Percentiles rank a stretch among this genome's conserved stretches.
Evolutionary conservation across 2,888 invertebrate genomes (phyloP).

Genomic region (Loripinus fragilis): DNA sequence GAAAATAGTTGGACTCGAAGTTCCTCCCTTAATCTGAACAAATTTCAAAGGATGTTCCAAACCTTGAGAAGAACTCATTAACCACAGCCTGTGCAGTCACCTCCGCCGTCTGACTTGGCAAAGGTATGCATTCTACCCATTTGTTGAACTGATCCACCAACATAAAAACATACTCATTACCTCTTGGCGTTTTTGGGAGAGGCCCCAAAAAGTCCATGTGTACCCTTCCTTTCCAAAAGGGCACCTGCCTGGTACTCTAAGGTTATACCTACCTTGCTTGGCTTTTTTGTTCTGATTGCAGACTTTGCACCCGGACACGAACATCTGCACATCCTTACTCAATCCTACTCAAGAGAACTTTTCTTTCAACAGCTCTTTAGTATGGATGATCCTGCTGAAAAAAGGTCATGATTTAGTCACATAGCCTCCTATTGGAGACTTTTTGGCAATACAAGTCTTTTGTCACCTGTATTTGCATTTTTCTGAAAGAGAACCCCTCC

Average conservation of each 20-base stretch:
- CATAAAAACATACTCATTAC: slow-evolving; percentile 30
- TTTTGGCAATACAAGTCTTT: neutral
- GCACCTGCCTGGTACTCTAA: slow-evolving; percentile 8
- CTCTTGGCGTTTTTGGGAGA: slow-evolving; percentile 8
- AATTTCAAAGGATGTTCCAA: slow-evolving; percentile 19
- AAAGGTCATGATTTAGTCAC: neutral
- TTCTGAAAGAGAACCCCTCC: too few relatives aligned
- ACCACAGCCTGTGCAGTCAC: slow-evolving; percentile 44
- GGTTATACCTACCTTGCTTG: neutral
- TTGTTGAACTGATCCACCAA: slow-evolving; percentile 57
- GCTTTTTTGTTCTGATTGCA: slow-evolving; percentile 18
- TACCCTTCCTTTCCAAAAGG: slow-evolving; percentile 9
- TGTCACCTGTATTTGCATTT: too few relatives aligned
- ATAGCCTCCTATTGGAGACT: neutral
- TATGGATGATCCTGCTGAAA: neutral
- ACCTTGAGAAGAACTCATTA: slow-evolving; percentile 36
- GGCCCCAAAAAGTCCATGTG: slow-evolving; percentile 16
- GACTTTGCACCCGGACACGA: neutral
- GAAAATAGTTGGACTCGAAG: slow-evolving; percentile 26
- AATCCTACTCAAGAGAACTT: slow-evolving; percentile 4
- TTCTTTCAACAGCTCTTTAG: slow-evolving; percentile 4
- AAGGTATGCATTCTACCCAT: slow-evolving; percentile 47
- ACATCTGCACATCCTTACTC: neutral
- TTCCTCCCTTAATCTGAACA: slow-evolving; percentile 32
- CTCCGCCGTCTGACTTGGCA: slow-evolving; percentile 44